Base-by-base conservation (phyloP, 1,140 invertebrate species). In the Nymphalis io region DNA sequence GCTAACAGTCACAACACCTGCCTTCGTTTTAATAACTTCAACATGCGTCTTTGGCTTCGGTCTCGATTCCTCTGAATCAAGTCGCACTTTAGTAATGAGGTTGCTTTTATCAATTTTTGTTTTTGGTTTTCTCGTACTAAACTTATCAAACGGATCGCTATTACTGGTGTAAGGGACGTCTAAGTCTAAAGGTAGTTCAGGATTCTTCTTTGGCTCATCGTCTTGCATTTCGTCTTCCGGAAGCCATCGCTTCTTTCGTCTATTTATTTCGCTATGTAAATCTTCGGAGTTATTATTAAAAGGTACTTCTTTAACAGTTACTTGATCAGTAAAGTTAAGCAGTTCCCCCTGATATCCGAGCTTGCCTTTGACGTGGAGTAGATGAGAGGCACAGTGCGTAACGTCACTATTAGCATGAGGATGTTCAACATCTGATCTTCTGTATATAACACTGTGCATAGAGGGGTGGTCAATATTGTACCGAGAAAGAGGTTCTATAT, bases 381-480 rank as follows among this genome's bases (percentile, higher is more conserved):
- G 76, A 83, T 94, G 93, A 72, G 95, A 93, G 74, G 93, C 92
- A 79, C 93, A 94, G 11, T 85, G 85, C 27, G 81, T 60, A 0
- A 70, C 79, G 57, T 83, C 80, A 42, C 84, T 87, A 71, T 89
- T 85, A 4, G 76, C 76, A 21, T 84, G 72, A 3, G 95, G 95
- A 85, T 95, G 94, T 71, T 93, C 91, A 44, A 98, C 96, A 89
- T 98, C 97, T 27, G 96, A 95, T 48, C 94, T 89, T 78, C 94
- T 94, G 92, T 98, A 98, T 68, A 97, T 95, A 82, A 98, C 95
- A 70, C 95, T 96, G 92, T 98, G 97, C 81, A 94, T 93, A 40
- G 90, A 89, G 10, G 92, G 91, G 75, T 93, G 85, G 46, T 92
- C 88, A 71, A 92, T 87, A 68, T 93, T 93, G 90, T 97, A 98